Evolutionary conservation across 2,888 invertebrate species (phyloP).

Genomic region (Cheilosia variabilis): DNA sequence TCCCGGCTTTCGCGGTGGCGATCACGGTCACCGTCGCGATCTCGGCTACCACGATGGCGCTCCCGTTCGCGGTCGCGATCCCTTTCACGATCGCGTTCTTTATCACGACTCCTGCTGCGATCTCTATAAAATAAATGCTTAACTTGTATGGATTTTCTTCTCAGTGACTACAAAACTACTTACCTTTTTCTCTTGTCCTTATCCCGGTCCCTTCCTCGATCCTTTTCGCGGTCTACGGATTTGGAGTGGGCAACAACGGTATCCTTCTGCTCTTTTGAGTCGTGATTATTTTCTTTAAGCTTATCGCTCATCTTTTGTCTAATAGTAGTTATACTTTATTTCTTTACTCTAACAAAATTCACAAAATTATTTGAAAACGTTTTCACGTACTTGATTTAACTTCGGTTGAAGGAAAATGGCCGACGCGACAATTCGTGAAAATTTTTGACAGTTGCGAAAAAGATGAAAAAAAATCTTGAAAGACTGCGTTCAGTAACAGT

Average conservation of each 20-base stretch:
- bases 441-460: constrained; percentile 39
- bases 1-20: constrained; percentile 56
- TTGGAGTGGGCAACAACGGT: constrained; percentile 47
- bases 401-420: constrained; percentile 46
- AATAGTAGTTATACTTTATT: neutral
- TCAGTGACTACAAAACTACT: neutral
- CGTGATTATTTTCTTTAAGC: constrained; percentile 41
- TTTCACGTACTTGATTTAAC: constrained; percentile 7
- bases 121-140: constrained; percentile 17
- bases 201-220: constrained; percentile 79
- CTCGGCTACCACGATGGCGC: constrained; percentile 64
- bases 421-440: constrained; percentile 44
- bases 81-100: constrained; percentile 81
- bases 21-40: constrained; percentile 64
- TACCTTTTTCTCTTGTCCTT: constrained; percentile 77
- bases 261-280: constrained; percentile 59
- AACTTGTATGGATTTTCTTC: neutral
- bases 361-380: constrained; percentile 7
- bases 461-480: no score
- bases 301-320: constrained; percentile 51
- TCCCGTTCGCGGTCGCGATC: constrained; percentile 76
- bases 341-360: neutral
- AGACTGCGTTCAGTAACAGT: neutral
- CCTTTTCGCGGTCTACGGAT: constrained; percentile 81
- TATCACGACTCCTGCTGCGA: constrained; percentile 69